phyloP scores from a whole-genome alignment of 2,113 vertebrate species.

The Pteronura brasiliensis region DNA sequence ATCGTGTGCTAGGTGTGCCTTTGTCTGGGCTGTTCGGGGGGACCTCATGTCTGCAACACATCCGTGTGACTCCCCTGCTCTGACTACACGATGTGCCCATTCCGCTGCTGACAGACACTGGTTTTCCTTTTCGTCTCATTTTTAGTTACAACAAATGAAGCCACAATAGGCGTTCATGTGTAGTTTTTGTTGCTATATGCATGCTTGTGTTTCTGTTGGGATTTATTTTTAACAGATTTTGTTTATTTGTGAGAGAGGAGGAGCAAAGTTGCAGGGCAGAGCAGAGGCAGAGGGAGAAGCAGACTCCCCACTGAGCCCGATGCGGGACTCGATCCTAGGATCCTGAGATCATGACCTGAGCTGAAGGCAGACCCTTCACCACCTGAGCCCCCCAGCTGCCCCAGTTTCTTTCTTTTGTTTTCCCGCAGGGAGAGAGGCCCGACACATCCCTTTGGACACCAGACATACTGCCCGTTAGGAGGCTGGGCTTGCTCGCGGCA shows the following conservation, averaged over 20 bases:
- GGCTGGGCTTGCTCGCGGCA: neutral
- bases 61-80: rapidly evolving
- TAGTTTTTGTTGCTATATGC: neutral
- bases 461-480: neutral
- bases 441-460: neutral
- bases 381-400: neutral
- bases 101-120: neutral
- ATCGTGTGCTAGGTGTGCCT: neutral
- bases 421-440: neutral
- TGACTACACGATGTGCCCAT: neutral
- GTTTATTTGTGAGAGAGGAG: neutral
- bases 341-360: neutral
- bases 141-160: neutral
- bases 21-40: neutral
- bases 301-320: neutral
- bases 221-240: neutral
- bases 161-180: neutral
- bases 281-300: neutral
- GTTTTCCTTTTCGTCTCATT: neutral
- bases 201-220: neutral
- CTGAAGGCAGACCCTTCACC: neutral
- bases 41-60: neutral
- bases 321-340: neutral
- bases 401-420: neutral
- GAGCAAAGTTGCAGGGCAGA: neutral